Conservation (phyloP, 2,113 vertebrate genomes). For the Pomatostomus ruficeps region DNA sequence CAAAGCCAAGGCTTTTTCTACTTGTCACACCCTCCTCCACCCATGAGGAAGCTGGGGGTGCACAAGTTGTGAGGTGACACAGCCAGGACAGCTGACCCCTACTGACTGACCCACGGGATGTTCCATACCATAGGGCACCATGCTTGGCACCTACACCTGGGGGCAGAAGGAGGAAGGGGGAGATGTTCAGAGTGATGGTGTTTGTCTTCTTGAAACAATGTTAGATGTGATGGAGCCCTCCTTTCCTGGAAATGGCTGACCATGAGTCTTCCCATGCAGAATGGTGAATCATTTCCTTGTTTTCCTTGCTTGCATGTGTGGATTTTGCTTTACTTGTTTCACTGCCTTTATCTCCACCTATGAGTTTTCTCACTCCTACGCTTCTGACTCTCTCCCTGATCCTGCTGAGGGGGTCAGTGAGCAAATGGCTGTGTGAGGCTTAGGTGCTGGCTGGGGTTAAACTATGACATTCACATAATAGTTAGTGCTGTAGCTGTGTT, state of each 20-base stretch:
- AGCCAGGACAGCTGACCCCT: not conserved
- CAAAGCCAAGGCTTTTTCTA: not conserved
- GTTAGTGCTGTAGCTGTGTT: not conserved
- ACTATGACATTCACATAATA: not conserved
- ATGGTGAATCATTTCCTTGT: not conserved
- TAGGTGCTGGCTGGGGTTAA: not conserved
- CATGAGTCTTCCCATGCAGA: not conserved
- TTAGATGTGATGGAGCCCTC: not conserved
- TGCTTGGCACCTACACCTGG: not conserved
- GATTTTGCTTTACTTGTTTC: not conserved
- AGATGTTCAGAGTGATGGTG: not conserved
- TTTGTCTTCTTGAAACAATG: not conserved
- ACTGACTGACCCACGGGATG: not conserved
- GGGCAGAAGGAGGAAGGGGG: not conserved
- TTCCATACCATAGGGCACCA: not conserved
- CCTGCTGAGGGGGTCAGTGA: not conserved
- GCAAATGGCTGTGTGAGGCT: not conserved
- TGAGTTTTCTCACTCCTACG: not conserved
- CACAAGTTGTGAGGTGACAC: not conserved
- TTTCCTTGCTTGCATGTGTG: rapidly evolving
- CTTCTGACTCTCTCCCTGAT: not conserved
- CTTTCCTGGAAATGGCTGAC: not conserved
- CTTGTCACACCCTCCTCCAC: rapidly evolving
- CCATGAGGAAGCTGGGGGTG: not conserved
- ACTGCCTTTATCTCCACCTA: not conserved